Base-by-base conservation (phyloP, 1,140 invertebrate species). In the Oreohelix idahoensis region DNA sequence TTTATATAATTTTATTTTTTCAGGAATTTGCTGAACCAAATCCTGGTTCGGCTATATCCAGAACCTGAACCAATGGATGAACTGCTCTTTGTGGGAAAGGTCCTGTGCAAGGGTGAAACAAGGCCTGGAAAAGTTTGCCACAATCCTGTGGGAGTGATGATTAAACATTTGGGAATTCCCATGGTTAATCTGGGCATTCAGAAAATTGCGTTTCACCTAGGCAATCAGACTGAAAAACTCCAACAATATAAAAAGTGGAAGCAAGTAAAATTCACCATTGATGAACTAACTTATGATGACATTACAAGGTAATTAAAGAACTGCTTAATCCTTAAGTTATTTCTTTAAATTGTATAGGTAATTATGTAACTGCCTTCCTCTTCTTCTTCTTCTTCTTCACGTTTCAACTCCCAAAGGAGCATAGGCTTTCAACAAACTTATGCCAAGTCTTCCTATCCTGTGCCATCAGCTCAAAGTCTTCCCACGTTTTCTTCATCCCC, bases 1-100 rank as follows among this genome's bases (percentile, higher is more conserved):
- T n/a, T n/a, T n/a, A n/a, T n/a, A n/a, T n/a, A n/a, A n/a, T n/a
- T n/a, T n/a, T n/a, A n/a, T 69, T 69, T 69, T 11, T 39, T 13
- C 8, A 73, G 71, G 38, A 73, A 73, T 73, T 32, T 73, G 36
- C 71, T 73, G n/a, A 42, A 73, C 39, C 36, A 73, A 29, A 42
- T 73, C 23, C 39, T 39, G 36, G 1, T 73, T 26, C 29, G 20
- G 2, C 36, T 17, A 20, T 32, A 39, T 42, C 36, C 23, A 23
- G 26, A 39, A 17, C 36, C 36, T 29, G 38, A 39, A 42, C 42
- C 42, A 15, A 39, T 73, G 71, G 71, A 73, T 42, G 71, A 26
- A 11, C 71, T 73, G 11, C 1, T 26, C 36, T 73, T 73, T 73
- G 71, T 73, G 1, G 71, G 36, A 15, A 17, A 42, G 8, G 42